Evolutionary conservation across 1,140 invertebrate species (phyloP).

Genomic region (Helicoverpa zea): DNA sequence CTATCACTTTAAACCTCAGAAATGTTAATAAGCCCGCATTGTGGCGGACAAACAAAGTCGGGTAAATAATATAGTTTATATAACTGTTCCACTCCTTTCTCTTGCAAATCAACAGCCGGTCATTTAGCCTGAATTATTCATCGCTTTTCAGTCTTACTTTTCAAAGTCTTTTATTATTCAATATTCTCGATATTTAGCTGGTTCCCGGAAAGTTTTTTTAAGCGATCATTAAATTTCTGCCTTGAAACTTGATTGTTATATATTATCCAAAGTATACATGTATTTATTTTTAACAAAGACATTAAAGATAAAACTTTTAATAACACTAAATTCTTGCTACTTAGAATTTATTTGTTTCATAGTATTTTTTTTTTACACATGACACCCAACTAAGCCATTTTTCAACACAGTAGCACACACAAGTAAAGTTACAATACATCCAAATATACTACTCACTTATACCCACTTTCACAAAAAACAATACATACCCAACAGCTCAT

Average conservation of each 20-base stretch:
- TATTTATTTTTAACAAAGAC: too few relatives aligned
- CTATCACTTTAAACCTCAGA: not conserved
- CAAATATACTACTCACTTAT: not conserved
- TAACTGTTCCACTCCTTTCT: conserved; percentile 29
- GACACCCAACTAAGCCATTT: too few relatives aligned
- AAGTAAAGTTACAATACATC: not conserved
- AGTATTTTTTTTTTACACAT: too few relatives aligned
- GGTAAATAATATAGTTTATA: conserved; percentile 22
- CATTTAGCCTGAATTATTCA: conserved; percentile 49
- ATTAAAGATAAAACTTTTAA: too few relatives aligned
- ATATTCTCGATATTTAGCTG: conserved; percentile 35
- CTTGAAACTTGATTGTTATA: not conserved
- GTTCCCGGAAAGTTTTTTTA: not conserved
- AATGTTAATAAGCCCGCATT: conserved; percentile 44
- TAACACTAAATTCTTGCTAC: too few relatives aligned
- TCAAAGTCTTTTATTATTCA: conserved; percentile 41
- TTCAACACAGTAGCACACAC: too few relatives aligned
- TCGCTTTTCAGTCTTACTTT: conserved; percentile 39
- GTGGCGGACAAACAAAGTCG: conserved; percentile 32
- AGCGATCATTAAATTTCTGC: not conserved
- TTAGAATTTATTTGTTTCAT: too few relatives aligned
- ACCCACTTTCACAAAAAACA: not conserved
- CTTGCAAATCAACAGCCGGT: conserved; percentile 44
- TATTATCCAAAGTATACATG: not conserved
- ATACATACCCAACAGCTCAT: conserved; percentile 15